A percentile compares a stretch with the other conserved stretches of the same genome.
phyloP scores from a whole-genome alignment of 2,797 vertebrate genomes.

The Bradypodion ventrale region DNA sequence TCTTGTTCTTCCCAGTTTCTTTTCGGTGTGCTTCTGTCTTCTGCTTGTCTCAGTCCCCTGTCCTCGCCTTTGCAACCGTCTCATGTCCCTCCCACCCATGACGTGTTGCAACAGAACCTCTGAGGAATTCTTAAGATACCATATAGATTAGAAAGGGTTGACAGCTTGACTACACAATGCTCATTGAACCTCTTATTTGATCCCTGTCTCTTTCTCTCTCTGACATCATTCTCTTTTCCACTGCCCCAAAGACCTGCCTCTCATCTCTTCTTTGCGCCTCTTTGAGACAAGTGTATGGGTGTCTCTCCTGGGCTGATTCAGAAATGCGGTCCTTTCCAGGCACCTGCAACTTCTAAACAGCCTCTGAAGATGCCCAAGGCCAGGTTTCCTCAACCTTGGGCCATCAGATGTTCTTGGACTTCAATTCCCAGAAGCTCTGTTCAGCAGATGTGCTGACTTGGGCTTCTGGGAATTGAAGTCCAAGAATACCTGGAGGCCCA shows the following conservation, averaged over 20 bases:
- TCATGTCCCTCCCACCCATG: background rate
- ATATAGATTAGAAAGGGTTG: background rate
- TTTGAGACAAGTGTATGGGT: background rate
- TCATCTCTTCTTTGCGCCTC: background rate
- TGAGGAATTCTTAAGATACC: background rate
- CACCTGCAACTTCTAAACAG: background rate
- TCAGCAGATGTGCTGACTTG: too few species aligned
- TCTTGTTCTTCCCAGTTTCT: background rate
- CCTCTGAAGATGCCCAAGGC: too few species aligned
- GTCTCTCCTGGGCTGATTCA: background rate
- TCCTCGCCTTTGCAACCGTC: background rate
- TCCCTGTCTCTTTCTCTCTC: background rate
- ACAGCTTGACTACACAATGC: background rate
- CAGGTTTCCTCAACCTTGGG: too few species aligned
- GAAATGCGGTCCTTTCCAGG: background rate
- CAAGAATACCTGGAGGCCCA: too few species aligned
- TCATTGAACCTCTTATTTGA: background rate
- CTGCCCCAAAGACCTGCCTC: background rate
- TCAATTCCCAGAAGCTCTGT: too few species aligned
- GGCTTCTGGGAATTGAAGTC: too few species aligned
- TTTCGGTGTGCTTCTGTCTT: too few species aligned
- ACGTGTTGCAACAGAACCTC: constrained; percentile 4
- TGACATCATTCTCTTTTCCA: background rate
- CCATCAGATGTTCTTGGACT: too few species aligned
- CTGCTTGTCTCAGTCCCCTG: too few species aligned